phyloP scores from a whole-genome alignment of 2,797 vertebrate species.

The Darevskia mixta region DNA sequence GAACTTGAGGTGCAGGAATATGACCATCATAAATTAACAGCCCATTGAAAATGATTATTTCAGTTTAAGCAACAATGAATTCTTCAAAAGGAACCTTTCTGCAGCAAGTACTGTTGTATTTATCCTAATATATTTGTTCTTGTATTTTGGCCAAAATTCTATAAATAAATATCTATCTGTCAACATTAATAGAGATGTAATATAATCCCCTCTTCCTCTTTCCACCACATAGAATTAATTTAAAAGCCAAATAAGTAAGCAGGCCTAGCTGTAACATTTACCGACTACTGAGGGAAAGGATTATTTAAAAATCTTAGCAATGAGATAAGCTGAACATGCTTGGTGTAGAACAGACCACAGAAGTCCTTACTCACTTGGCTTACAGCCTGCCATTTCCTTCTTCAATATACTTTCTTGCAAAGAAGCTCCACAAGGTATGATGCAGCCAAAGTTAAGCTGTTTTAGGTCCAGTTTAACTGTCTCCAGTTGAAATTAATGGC shows the following conservation, averaged over 20 bases:
- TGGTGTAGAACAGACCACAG: neutral
- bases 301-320: slow-evolving; percentile 15
- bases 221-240: slow-evolving; percentile 1
- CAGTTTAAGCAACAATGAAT: neutral
- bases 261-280: neutral
- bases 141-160: neutral
- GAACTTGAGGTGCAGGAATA: neutral
- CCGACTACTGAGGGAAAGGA: neutral
- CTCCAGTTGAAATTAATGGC: neutral
- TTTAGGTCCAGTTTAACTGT: neutral
- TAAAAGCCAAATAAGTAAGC: slow-evolving; percentile 9
- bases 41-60: neutral
- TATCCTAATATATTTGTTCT: slow-evolving; percentile 10
- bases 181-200: slow-evolving; percentile 8
- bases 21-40: neutral
- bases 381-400: neutral
- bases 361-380: slow-evolving; percentile 4
- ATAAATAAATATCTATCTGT: neutral
- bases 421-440: neutral
- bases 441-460: neutral
- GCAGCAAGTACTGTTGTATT: neutral
- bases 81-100: neutral
- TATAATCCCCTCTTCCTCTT: neutral
- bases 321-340: slow-evolving; percentile 5
- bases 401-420: neutral